Conservation (phyloP, 2,113 vertebrate genomes). For the Platichthys flesus region DNA sequence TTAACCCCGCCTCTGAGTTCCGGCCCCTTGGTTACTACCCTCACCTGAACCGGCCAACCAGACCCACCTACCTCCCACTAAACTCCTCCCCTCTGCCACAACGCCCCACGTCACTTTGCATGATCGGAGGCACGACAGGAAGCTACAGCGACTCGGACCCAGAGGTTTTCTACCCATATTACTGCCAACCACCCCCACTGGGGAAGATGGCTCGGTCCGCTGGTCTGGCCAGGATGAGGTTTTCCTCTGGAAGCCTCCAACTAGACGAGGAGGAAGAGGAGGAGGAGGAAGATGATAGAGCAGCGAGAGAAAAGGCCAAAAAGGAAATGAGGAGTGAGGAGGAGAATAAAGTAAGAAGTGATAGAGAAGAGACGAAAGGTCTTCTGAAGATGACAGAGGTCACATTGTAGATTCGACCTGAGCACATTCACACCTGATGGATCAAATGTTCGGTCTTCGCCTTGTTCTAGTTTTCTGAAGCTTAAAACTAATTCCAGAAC, state of each 20-base stretch:
- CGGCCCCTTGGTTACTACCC: constrained; percentile 91
- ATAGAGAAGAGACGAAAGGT: constrained; percentile 8
- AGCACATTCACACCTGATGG: background rate
- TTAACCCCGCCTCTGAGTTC: constrained; percentile 86
- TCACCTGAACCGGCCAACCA: constrained; percentile 80
- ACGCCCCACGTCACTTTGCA: constrained; percentile 63
- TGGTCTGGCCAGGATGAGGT: constrained; percentile 85
- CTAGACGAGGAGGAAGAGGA: constrained; percentile 90
- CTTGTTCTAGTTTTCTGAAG: too few relatives aligned
- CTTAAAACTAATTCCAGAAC: too few relatives aligned
- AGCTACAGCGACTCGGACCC: constrained; percentile 92
- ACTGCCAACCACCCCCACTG: constrained; percentile 82
- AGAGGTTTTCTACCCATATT: constrained; percentile 87
- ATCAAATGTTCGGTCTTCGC: too few relatives aligned
- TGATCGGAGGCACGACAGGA: constrained; percentile 59
- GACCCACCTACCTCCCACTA: constrained; percentile 80
- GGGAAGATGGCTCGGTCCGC: constrained; percentile 77
- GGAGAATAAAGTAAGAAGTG: constrained; percentile 18
- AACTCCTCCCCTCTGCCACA: constrained; percentile 76
- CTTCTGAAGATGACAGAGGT: constrained; percentile 56
- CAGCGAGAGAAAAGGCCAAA: constrained; percentile 12
- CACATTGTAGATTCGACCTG: constrained; percentile 47
- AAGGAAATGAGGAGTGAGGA: constrained; percentile 2
- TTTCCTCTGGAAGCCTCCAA: constrained; percentile 94
- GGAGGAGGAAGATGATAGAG: constrained; percentile 43